Conservation (phyloP, 2,797 vertebrate genomes). For the Xenops minutus region DNA sequence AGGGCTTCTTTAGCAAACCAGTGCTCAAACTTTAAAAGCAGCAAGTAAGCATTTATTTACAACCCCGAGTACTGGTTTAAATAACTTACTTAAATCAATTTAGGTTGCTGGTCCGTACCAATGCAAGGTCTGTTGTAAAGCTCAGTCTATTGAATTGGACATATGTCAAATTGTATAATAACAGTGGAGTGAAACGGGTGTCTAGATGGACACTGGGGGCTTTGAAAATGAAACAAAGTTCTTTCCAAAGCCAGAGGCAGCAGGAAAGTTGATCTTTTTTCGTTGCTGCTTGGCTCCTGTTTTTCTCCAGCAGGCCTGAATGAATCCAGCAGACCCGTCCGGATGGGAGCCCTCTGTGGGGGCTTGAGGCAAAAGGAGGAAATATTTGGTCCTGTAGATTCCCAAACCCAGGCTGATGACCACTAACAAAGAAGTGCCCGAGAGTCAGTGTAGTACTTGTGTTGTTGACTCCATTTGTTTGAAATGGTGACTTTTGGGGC, state of each 20-base stretch:
- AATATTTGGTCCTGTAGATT: background rate
- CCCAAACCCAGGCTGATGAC: background rate
- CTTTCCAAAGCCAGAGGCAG: background rate
- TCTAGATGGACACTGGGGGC: no score
- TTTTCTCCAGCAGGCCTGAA: background rate
- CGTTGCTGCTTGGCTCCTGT: background rate
- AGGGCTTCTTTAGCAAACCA: background rate
- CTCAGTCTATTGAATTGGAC: background rate
- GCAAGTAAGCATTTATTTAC: background rate
- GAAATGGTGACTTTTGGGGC: background rate
- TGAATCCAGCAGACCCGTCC: background rate
- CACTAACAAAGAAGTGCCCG: background rate
- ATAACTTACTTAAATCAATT: background rate
- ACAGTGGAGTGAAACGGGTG: background rate
- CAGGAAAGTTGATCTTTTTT: background rate
- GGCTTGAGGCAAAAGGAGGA: background rate
- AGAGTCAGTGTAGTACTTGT: accelerated
- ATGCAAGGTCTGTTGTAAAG: background rate
- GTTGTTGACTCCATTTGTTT: background rate
- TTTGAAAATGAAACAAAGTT: background rate
- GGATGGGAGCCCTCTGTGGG: background rate
- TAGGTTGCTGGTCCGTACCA: background rate
- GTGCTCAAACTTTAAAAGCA: background rate
- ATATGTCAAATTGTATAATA: background rate
- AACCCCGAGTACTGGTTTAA: background rate